These are phyloP conservation scores for Ecliptopera silaceata DNA, from an alignment of 2,888 invertebrate genomes.

Conservation along the genomic window DNA sequence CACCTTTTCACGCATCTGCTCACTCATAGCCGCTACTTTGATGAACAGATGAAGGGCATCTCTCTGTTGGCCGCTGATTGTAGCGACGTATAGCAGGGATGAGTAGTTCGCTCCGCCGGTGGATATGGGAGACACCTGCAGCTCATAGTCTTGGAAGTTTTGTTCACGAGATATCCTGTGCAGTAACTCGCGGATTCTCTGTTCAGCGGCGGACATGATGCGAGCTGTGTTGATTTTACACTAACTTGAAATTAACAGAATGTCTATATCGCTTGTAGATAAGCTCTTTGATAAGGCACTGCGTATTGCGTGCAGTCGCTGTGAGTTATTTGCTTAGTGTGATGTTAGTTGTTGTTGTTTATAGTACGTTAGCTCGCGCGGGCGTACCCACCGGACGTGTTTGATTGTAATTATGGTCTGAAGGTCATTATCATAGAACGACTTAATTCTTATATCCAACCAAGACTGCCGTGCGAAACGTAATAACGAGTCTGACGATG, in stretches of 20 bases:
- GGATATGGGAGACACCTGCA: conserved; percentile 7
- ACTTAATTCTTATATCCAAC: too few species aligned
- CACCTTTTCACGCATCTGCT: conserved; percentile 3
- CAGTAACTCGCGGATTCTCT: background rate
- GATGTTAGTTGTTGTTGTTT: background rate
- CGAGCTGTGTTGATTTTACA: background rate
- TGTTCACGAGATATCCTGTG: conserved; percentile 34
- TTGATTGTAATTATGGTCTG: too few species aligned
- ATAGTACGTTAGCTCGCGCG: background rate
- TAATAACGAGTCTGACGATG: too few species aligned
- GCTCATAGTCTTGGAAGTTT: conserved; percentile 31
- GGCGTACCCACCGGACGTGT: too few species aligned
- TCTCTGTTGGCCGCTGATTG: conserved; percentile 1
- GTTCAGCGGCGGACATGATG: conserved; percentile 7
- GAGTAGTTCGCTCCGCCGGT: conserved; percentile 18
- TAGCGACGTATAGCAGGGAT: conserved; percentile 7
- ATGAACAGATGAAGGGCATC: conserved; percentile 10
- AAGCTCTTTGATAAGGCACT: background rate
- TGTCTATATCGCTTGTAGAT: background rate
- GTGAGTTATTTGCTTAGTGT: background rate
- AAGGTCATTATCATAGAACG: too few species aligned
- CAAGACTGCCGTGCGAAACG: too few species aligned
- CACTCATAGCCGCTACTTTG: conserved; percentile 11
- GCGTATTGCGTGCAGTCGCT: background rate
- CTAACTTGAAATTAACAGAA: background rate